These are phyloP conservation scores for Chloroclysta siterata DNA, from an alignment of 2,888 invertebrate genomes.

Conservation along the genomic window DNA sequence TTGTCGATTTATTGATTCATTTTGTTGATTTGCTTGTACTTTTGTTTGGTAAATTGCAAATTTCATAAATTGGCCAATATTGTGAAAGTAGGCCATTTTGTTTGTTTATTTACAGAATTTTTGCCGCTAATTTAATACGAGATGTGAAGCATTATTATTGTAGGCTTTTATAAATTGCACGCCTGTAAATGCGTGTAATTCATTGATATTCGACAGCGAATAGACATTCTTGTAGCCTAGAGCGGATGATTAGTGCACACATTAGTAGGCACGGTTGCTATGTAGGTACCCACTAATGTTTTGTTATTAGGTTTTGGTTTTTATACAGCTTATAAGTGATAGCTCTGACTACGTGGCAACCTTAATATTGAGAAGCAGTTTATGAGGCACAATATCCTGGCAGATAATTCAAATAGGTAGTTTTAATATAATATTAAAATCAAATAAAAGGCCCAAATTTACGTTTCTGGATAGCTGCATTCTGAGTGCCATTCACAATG, in stretches of 20 bases:
- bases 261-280: neutral
- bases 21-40: constrained; percentile 13
- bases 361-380: neutral
- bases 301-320: neutral
- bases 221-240: too few relatives aligned
- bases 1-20: constrained; percentile 25
- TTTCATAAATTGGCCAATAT: neutral
- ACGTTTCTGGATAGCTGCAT: too few relatives aligned
- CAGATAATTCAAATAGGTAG: neutral
- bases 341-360: neutral
- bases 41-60: constrained; percentile 12
- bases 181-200: neutral
- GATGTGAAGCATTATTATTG: neutral
- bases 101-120: neutral
- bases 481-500: too few relatives aligned
- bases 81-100: neutral
- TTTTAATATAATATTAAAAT: too few relatives aligned
- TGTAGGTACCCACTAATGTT: neutral
- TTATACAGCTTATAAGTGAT: neutral
- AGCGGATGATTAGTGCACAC: neutral
- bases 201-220: neutral
- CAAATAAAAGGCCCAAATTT: too few relatives aligned
- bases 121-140: neutral
- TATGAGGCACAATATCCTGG: neutral
- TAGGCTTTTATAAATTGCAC: neutral